Evolutionary conservation across 2,888 invertebrate genomes (phyloP).

Genomic region (Disparrhopalites patrizii): DNA sequence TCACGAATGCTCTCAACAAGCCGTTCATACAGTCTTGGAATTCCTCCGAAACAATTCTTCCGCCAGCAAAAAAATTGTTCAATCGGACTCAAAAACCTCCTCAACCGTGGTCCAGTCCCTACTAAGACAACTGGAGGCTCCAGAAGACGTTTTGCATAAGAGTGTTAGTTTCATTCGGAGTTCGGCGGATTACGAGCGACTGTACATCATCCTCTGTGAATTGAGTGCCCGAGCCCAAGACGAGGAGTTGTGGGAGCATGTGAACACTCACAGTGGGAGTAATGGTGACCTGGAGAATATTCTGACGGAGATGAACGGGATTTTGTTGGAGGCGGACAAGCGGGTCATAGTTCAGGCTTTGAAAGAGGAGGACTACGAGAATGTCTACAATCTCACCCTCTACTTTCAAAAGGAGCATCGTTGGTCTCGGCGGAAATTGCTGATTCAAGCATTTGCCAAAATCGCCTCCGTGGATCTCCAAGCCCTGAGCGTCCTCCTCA

Average conservation of each 20-base stretch:
- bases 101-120: neutral
- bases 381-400: constrained; percentile 77
- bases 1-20: constrained; percentile 79
- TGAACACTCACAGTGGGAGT: no score
- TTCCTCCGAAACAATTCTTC: constrained; percentile 39
- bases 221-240: constrained; percentile 2
- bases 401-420: constrained; percentile 95
- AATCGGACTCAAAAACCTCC: neutral
- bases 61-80: neutral
- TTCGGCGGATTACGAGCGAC: constrained; percentile 12
- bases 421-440: constrained; percentile 75
- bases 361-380: constrained; percentile 75
- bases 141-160: constrained; percentile 4
- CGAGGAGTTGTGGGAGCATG: constrained; percentile 7
- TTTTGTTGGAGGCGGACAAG: constrained; percentile 64
- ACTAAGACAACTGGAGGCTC: neutral
- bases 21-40: constrained; percentile 70
- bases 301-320: constrained; percentile 8
- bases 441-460: constrained; percentile 80
- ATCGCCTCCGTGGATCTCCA: constrained; percentile 80
- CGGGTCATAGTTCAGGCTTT: constrained; percentile 80
- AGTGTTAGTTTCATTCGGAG: constrained; percentile 1
- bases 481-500: constrained; percentile 75
- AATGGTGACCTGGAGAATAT: constrained; percentile 2
- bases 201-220: constrained; percentile 7